Conservation (phyloP, 2,797 vertebrate genomes). For the Ispidina picta region DNA sequence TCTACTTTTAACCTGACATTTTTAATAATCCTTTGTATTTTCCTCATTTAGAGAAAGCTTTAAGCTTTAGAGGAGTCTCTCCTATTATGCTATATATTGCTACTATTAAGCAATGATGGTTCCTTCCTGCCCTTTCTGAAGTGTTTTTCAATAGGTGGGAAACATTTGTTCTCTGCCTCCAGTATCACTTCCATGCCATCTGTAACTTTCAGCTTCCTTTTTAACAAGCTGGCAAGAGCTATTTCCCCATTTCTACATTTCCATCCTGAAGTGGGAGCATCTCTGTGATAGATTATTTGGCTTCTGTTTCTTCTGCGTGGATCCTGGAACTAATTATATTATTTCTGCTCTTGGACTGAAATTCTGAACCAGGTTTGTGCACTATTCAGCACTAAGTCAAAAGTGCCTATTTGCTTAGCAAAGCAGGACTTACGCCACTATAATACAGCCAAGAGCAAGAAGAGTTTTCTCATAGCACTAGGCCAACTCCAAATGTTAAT, state of each 20-base stretch:
- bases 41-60: constrained; percentile 2
- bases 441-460: neutral
- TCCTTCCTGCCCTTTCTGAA: neutral
- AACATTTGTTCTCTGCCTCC: constrained; percentile 19
- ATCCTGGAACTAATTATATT: neutral
- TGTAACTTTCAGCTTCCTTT: neutral
- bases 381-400: neutral
- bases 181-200: neutral
- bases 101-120: neutral
- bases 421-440: neutral
- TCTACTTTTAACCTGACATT: neutral
- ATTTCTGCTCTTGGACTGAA: neutral
- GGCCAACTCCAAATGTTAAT: neutral
- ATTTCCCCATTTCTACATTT: neutral
- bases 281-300: neutral
- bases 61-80: neutral
- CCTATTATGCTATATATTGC: too few relatives aligned
- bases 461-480: neutral
- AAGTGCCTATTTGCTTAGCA: neutral
- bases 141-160: neutral
- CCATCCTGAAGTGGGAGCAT: neutral
- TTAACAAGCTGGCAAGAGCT: neutral
- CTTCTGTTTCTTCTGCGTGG: neutral
- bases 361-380: neutral
- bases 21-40: neutral